Percentiles rank a stretch among this genome's conserved stretches.
Conservation (phyloP, 2,113 vertebrate species). For the Micromys minutus region DNA sequence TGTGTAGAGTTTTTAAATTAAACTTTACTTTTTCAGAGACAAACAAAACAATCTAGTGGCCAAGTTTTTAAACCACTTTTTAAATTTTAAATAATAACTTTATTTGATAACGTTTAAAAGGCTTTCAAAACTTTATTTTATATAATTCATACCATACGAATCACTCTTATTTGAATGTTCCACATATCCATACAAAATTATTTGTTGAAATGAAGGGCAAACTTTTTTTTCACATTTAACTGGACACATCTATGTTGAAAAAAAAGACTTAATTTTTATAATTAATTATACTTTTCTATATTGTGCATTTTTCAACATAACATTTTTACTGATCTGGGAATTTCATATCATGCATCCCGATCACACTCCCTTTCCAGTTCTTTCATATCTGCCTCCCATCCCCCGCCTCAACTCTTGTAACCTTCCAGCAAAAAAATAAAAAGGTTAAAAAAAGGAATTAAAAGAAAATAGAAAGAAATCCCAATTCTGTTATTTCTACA, state of each 20-base stretch:
- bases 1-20: conserved; percentile 15
- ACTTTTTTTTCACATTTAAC: not conserved
- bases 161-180: not conserved
- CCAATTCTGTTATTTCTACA: not conserved
- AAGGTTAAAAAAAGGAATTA: not conserved
- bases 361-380: not conserved
- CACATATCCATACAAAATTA: not conserved
- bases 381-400: not conserved
- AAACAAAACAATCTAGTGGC: not conserved
- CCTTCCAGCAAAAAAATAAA: not conserved
- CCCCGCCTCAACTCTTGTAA: not conserved
- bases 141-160: not conserved
- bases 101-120: not conserved
- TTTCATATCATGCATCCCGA: not conserved
- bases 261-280: not conserved
- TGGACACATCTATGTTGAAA: not conserved
- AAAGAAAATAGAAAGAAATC: not conserved
- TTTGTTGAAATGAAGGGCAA: not conserved
- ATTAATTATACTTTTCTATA: not conserved
- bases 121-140: not conserved
- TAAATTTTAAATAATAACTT: not conserved
- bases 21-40: conserved; percentile 50
- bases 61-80: not conserved
- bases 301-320: not conserved
- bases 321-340: not conserved